Percentiles rank a stretch among this genome's conserved stretches.
These are phyloP conservation scores for Eristalinus sepulchralis DNA, from an alignment of 2,888 invertebrate genomes.

Conservation along the genomic window DNA sequence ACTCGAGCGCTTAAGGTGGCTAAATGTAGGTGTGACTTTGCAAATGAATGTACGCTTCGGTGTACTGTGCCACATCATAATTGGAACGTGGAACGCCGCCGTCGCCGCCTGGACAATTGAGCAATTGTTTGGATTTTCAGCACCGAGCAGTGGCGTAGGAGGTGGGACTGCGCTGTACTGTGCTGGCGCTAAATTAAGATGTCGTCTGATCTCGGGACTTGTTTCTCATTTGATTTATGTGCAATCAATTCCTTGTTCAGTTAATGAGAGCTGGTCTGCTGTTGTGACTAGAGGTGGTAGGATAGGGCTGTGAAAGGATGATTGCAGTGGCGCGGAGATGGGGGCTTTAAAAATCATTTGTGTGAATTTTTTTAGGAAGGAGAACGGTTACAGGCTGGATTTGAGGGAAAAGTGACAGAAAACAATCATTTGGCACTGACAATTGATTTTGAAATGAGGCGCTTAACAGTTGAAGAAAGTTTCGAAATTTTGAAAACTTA, in stretches of 20 bases:
- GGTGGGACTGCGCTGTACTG: conserved; percentile 6
- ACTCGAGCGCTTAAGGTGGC: conserved; percentile 34
- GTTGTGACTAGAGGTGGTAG: not conserved
- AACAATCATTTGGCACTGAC: no score
- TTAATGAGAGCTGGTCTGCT: not conserved
- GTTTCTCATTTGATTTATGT: conserved; percentile 25
- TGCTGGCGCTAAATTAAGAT: conserved; percentile 31
- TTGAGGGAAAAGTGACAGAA: no score
- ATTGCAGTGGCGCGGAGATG: no score
- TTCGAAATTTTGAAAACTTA: no score
- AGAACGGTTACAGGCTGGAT: no score
- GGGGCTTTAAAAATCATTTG: no score
- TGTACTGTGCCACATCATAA: conserved; percentile 36
- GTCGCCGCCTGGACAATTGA: conserved; percentile 17
- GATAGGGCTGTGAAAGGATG: not conserved
- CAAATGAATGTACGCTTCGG: conserved; percentile 51
- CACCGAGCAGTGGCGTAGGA: not conserved
- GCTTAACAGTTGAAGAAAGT: no score
- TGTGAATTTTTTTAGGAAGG: no score
- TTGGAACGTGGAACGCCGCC: conserved; percentile 23
- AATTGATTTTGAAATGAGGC: no score
- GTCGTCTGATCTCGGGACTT: conserved; percentile 17
- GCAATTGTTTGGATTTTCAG: conserved; percentile 20
- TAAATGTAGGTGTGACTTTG: conserved; percentile 61
- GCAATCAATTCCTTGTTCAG: not conserved